Evolutionary conservation across 2,797 vertebrate genomes (phyloP), one percentile per base, ranked within the genome.

Genomic region (Danio albolineatus): DNA sequence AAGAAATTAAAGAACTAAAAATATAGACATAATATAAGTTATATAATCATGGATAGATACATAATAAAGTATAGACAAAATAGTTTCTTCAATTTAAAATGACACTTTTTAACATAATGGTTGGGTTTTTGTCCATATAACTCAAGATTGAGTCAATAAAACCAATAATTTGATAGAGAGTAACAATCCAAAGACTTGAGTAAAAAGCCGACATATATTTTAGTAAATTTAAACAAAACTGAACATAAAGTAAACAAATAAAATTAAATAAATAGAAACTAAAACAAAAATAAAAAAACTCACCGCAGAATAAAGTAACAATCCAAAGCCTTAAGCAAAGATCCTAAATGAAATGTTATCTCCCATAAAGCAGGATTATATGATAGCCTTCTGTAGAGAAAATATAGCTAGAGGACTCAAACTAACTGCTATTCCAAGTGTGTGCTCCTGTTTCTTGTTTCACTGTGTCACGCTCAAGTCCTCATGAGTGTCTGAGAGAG

Each of bases 281-380:
- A 66, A 81, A 78, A 67, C 51, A 65, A 56, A 64, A 56, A n/a
- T 57, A 48, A 59, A 67, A 67, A 76, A 39, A 86, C 78, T 73
- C 62, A 79, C 61, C 73, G 44, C 65, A 46, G 17, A 67, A 82
- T 70, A 66, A 10, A 67, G 48, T 77, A 43, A 51, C 53, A 62
- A 54, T 59, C 72, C 67, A 69, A 79, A n/a, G 65, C 72, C 14
- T 10, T 49, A 56, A n/a, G 48, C 38, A 76, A 73, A 75, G 44
- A 69, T 16, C 7, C 59, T 57, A 78, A 71, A 70, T 72, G 19
- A 66, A 43, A 74, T 84, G 13, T 39, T 51, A 71, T 61, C 66
- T 51, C 62, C 66, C 67, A 70, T 73, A 78, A 43, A 38, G 10
- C 46, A 79, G 57, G 61, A 72, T 76, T 77, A 77, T 38, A n/a